These are phyloP conservation scores for Phymastichus coffea DNA, from an alignment of 1,140 invertebrate genomes.

Conservation along the genomic window DNA sequence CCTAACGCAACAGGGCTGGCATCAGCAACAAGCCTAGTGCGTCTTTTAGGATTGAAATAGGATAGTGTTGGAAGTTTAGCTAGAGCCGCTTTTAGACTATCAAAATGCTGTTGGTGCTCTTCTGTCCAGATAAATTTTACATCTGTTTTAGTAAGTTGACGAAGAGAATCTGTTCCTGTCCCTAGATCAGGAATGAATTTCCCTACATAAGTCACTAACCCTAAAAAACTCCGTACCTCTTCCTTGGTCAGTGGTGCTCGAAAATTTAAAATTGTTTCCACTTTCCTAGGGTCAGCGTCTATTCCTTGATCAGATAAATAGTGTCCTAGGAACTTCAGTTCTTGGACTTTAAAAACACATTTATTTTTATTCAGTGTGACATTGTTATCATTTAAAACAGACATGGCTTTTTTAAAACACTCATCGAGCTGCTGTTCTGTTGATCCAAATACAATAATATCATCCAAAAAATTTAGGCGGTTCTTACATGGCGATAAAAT, in stretches of 20 bases:
- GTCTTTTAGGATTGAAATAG: conserved; percentile 43
- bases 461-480: background rate
- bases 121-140: conserved; percentile 27
- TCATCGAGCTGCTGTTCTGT: background rate
- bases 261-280: conserved; percentile 30
- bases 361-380: background rate
- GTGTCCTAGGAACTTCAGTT: conserved; percentile 38
- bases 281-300: conserved; percentile 30
- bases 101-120: conserved; percentile 36
- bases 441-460: background rate
- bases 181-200: conserved; percentile 42
- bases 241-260: conserved; percentile 30
- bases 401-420: background rate
- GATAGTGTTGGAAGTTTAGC: conserved; percentile 35
- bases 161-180: conserved; percentile 34
- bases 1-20: conserved; percentile 52
- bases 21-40: conserved; percentile 50
- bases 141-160: conserved; percentile 29
- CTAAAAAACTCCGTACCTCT: conserved; percentile 41
- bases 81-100: conserved; percentile 38
- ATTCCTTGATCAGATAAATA: conserved; percentile 31
- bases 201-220: conserved; percentile 38
- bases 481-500: conserved; percentile 24
- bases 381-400: background rate
- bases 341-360: conserved; percentile 27